phyloP scores from a whole-genome alignment of 2,113 vertebrate genomes.

The Asarcornis scutulata region DNA sequence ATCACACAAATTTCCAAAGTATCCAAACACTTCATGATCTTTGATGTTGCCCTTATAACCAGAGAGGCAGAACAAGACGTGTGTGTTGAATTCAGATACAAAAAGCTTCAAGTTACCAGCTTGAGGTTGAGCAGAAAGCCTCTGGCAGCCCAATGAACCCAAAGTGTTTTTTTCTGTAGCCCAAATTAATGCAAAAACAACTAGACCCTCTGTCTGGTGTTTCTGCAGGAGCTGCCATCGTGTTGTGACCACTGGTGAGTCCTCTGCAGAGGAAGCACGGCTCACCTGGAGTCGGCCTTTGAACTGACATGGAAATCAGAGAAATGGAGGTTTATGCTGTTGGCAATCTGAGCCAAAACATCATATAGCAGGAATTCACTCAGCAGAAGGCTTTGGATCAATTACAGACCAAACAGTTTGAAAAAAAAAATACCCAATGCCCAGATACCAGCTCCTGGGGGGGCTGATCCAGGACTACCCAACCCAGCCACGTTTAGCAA shows the following conservation, averaged over 20 bases:
- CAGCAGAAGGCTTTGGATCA: background rate
- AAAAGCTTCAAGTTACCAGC: background rate
- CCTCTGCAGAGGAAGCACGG: background rate
- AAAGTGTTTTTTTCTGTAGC: background rate
- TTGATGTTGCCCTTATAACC: conserved; percentile 19
- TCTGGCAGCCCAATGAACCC: background rate
- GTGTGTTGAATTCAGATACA: background rate
- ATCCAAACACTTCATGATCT: conserved; percentile 12
- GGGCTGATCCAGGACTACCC: background rate
- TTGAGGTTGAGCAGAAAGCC: background rate
- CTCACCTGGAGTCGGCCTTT: background rate
- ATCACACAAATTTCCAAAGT: background rate
- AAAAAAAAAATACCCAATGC: background rate
- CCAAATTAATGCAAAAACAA: background rate
- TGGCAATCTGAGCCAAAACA: background rate
- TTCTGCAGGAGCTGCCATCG: background rate
- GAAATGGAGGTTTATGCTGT: background rate
- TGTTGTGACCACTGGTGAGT: background rate
- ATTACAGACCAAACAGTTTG: background rate
- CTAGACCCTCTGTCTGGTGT: accelerated
- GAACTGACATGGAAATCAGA: background rate
- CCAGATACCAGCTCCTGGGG: background rate
- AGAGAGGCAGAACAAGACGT: background rate
- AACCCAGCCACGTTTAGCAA: background rate
- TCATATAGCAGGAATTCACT: background rate